Evolutionary conservation across 1,140 invertebrate genomes (phyloP).

Genomic region (Agraylea sexmaculata): DNA sequence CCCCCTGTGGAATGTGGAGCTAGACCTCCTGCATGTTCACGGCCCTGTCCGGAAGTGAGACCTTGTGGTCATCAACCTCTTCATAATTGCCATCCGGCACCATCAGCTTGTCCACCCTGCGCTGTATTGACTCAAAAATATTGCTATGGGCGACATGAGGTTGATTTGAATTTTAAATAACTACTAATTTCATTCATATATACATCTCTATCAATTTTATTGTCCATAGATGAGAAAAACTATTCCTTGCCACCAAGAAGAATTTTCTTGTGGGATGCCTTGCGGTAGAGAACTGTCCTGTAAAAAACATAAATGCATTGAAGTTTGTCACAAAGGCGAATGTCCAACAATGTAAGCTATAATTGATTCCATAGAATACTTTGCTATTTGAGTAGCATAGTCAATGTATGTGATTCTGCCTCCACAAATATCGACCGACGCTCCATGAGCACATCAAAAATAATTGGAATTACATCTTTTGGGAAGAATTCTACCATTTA

Average conservation of each 20-base stretch:
- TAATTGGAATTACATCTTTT: too few relatives aligned
- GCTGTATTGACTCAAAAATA: slow-evolving; percentile 75
- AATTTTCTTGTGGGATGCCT: slow-evolving; percentile 80
- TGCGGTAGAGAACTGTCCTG: slow-evolving; percentile 71
- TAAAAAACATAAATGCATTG: slow-evolving; percentile 65
- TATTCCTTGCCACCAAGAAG: slow-evolving; percentile 78
- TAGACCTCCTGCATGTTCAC: slow-evolving; percentile 62
- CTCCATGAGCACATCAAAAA: too few relatives aligned
- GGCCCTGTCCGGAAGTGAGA: slow-evolving; percentile 65
- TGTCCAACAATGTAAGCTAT: slow-evolving; percentile 39
- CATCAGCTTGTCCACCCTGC: slow-evolving; percentile 79
- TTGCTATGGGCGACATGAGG: slow-evolving; percentile 84
- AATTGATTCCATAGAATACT: too few relatives aligned
- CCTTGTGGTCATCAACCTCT: slow-evolving; percentile 68
- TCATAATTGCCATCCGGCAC: slow-evolving; percentile 47
- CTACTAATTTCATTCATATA: background rate
- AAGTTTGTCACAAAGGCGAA: slow-evolving; percentile 58
- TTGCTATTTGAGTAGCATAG: too few relatives aligned
- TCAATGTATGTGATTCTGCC: too few relatives aligned
- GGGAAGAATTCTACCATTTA: too few relatives aligned
- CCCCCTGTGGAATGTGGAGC: slow-evolving; percentile 89
- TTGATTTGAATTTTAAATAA: slow-evolving; percentile 23
- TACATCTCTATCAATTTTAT: background rate
- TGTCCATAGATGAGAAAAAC: slow-evolving; percentile 56
- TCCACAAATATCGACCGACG: too few relatives aligned